phyloP scores from a whole-genome alignment of 2,797 vertebrate genomes.

The Epinephelus coioides region DNA sequence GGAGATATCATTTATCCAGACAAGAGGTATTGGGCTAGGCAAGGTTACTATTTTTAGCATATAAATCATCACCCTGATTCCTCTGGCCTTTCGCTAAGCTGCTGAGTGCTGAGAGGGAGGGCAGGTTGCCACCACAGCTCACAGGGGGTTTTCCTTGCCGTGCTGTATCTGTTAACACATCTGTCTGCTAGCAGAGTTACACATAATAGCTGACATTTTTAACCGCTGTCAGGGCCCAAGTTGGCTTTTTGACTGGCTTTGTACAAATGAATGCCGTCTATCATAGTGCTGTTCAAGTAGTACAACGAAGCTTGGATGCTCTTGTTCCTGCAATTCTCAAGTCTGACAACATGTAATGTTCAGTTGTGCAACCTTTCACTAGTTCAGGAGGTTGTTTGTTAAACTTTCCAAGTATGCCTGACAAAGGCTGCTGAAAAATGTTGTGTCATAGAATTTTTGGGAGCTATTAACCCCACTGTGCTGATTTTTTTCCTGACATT shows the following conservation, averaged over 20 bases:
- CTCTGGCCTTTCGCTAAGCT: constrained; percentile 83
- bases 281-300: background rate
- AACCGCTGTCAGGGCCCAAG: constrained; percentile 1
- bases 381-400: background rate
- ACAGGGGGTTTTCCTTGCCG: constrained; percentile 70
- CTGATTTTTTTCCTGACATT: background rate
- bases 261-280: constrained; percentile 13
- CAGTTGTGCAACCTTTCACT: background rate
- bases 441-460: background rate
- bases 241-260: constrained; percentile 24
- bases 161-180: constrained; percentile 68
- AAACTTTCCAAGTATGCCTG: background rate
- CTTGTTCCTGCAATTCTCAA: background rate
- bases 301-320: background rate
- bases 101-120: constrained; percentile 72
- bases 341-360: background rate
- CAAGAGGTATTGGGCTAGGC: constrained; percentile 54
- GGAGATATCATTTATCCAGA: constrained; percentile 61
- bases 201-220: constrained; percentile 57
- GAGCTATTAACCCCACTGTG: background rate
- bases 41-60: constrained; percentile 78
- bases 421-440: background rate
- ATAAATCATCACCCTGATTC: constrained; percentile 79
- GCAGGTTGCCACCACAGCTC: constrained; percentile 69
- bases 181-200: constrained; percentile 52